A percentile compares a stretch with the other conserved stretches of the same genome.
phyloP scores from a whole-genome alignment of 2,797 vertebrate species.

The Lepus oiostolus region DNA sequence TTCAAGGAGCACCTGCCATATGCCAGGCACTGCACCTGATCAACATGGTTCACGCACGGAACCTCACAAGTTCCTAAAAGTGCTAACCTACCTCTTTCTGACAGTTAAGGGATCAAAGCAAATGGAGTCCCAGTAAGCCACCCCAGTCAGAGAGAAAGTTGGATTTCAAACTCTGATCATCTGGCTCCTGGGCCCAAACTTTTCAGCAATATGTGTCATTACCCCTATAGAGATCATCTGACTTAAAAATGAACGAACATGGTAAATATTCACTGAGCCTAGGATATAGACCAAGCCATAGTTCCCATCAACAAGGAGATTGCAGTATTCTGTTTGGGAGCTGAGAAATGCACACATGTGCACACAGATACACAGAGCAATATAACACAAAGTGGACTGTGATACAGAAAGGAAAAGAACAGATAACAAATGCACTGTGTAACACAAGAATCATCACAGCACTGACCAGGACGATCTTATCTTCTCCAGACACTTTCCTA shows the following conservation, averaged over 20 bases:
- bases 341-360: neutral
- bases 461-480: neutral
- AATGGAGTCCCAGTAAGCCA: neutral
- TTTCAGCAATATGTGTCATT: neutral
- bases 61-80: too few relatives aligned
- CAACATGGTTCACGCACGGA: neutral
- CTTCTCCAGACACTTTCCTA: neutral
- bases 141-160: neutral
- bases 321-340: neutral
- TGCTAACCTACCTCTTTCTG: neutral
- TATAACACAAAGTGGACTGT: too few relatives aligned
- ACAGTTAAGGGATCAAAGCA: neutral
- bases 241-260: neutral
- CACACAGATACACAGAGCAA: neutral
- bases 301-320: neutral
- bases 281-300: neutral
- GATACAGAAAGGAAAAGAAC: neutral
- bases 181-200: neutral
- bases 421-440: neutral
- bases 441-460: neutral
- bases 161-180: neutral
- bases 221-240: neutral
- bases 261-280: neutral
- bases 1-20: neutral
- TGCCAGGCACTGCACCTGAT: too few relatives aligned